Base-by-base conservation (phyloP, 2,888 invertebrate species). In the Phyllotreta striolata region DNA sequence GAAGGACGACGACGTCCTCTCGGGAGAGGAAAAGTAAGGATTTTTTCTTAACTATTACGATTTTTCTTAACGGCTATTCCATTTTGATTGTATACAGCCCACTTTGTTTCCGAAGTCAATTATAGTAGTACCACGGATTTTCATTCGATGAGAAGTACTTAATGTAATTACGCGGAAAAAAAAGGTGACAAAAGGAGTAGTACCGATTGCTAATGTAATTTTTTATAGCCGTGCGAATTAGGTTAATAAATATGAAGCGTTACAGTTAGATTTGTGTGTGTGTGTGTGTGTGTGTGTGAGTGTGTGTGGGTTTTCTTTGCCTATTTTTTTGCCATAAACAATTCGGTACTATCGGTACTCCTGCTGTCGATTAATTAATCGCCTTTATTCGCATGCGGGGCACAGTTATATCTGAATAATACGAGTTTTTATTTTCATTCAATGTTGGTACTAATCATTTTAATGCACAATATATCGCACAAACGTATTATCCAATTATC, bases 1-100 rank as follows among this genome's bases (percentile, higher is more conserved):
- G 35, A 85, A 86, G 70, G 86, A 86, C 66, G 77, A 79, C 24
- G 77, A 79, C 34, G 75, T 74, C 51, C 63, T 72, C 49, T 66
- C 66, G 1, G 69, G 72, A 3, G 70, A 68, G 10, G 72, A 74
- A 8, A 56, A 62, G 55, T 56, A 43, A 52, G 54, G 38, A n/a
- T n/a, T n/a, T n/a, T n/a, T n/a, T n/a, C n/a, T n/a, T n/a, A n/a
- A n/a, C n/a, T n/a, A n/a, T n/a, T n/a, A n/a, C n/a, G n/a, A n/a
- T n/a, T n/a, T n/a, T n/a, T n/a, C n/a, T n/a, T n/a, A n/a, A n/a
- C n/a, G n/a, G n/a, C n/a, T n/a, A n/a, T n/a, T n/a, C n/a, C n/a
- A n/a, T n/a, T n/a, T n/a, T n/a, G n/a, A n/a, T n/a, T n/a, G n/a
- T n/a, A n/a, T n/a, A n/a, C n/a, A n/a, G n/a, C n/a, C n/a, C n/a